phyloP scores from a whole-genome alignment of 2,113 vertebrate genomes.

The Oophaga pumilio region DNA sequence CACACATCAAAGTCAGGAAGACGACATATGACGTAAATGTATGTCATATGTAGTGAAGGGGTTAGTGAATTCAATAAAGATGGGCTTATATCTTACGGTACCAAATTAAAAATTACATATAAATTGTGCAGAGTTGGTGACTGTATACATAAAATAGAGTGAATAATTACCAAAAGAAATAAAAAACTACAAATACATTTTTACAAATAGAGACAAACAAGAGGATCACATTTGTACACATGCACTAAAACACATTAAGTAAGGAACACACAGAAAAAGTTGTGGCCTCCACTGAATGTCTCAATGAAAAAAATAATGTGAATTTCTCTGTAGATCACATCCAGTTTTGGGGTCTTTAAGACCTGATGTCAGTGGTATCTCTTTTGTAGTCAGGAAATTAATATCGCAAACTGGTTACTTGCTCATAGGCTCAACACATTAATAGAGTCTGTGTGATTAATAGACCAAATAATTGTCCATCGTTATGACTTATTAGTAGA shows the following conservation, averaged over 20 bases:
- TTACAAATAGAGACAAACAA: background rate
- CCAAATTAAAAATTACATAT: background rate
- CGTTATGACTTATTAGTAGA: slow-evolving; percentile 52
- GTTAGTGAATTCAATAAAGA: background rate
- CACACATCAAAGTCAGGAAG: no score
- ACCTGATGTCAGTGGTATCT: background rate
- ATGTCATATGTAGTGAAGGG: no score
- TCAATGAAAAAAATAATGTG: background rate
- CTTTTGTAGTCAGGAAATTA: slow-evolving; percentile 4
- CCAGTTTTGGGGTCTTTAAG: background rate
- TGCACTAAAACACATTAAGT: background rate
- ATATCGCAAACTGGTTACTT: slow-evolving; percentile 25
- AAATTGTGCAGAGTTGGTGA: background rate
- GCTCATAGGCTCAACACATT: slow-evolving; percentile 32
- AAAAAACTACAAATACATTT: background rate
- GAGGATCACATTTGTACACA: background rate
- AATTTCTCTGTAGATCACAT: background rate
- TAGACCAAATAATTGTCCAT: slow-evolving; percentile 55
- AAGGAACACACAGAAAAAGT: background rate
- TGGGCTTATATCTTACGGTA: background rate
- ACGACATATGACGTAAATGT: no score
- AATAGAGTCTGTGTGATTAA: slow-evolving; percentile 55
- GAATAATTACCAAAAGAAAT: background rate
- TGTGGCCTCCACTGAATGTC: background rate
- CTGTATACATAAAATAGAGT: no score